Base-by-base conservation (phyloP, 2,797 vertebrate genomes). In the Xenopus petersii region DNA sequence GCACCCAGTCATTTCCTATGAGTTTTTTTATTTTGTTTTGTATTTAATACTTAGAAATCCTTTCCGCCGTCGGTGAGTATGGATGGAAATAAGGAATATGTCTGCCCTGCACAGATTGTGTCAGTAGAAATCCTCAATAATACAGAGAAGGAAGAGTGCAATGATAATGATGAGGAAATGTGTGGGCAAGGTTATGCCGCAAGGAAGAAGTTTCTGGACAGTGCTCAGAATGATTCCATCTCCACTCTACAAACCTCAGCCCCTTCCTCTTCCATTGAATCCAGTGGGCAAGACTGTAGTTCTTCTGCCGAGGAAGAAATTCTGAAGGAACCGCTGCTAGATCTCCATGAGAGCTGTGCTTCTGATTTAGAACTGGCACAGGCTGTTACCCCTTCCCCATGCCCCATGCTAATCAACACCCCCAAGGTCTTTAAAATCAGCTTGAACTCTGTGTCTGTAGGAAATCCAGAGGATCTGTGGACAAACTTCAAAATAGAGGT, bases 371-470 rank as follows among this genome's bases (percentile, higher is more conserved):
- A 42, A 3, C 0, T 0, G 0, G n/a, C 30, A 3, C 5, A 11
- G 11, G 4, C 79, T 1, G 33, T 6, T 12, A 3, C 3, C 47
- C 72, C 55, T 24, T 5, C 26, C 0, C 42, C 59, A 4, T 55
- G 4, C 0, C 33, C 30, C 12, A 16, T 17, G 7, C 2, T 17
- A 3, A 6, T 9, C 8, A 58, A 1, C 10, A 73, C 21, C 0
- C 75, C 54, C 0, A 65, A n/a, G 10, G 73, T 75, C 66, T 89
- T 89, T 74, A 86, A 87, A 10, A 86, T 92, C 73, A 75, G 81
- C 33, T 71, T 92, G 24, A 73, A 79, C 3, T 81, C 84, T 0
- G 88, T 92, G 64, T 83, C 75, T 42, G 47, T 92, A 77, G 83
- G 85, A 51, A 10, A n/a, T n/a, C 64, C 70, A 62, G 80, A 79